Percentiles rank a stretch among this genome's conserved stretches.
phyloP scores from a whole-genome alignment of 2,888 invertebrate species.

The Drosophila neoperkinsi region DNA sequence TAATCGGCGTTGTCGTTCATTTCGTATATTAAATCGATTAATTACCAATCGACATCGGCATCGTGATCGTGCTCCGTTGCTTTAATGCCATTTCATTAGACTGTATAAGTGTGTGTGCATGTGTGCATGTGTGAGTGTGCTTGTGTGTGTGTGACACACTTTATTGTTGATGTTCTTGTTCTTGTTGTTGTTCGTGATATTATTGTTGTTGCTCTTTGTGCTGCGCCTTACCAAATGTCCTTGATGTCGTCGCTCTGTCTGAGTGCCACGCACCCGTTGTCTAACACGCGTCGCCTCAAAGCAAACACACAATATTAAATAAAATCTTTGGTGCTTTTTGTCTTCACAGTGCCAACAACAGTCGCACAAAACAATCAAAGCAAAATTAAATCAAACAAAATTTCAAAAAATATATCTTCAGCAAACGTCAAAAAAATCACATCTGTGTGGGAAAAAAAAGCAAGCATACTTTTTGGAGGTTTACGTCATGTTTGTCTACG shows the following conservation, averaged over 20 bases:
- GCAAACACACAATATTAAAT: conserved; percentile 42
- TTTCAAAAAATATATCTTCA: conserved; percentile 3
- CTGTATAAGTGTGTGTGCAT: conserved; percentile 4
- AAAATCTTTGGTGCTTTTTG: conserved; percentile 34
- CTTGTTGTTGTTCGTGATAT: conserved; percentile 22
- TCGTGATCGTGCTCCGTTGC: conserved; percentile 38
- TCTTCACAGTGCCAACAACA: conserved; percentile 15
- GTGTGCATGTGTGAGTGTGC: not conserved
- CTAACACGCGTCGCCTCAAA: conserved; percentile 30
- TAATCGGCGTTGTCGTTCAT: conserved; percentile 42
- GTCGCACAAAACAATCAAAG: conserved; percentile 10
- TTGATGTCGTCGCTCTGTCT: conserved; percentile 79
- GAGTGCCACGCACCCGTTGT: conserved; percentile 52
- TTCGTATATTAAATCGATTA: conserved; percentile 41
- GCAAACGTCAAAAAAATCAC: not conserved
- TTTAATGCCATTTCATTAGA: conserved; percentile 5
- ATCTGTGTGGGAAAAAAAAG: conserved; percentile 34
- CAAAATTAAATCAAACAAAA: conserved; percentile 11
- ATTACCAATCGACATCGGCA: conserved; percentile 41
- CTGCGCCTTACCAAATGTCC: conserved; percentile 72
- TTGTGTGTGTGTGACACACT: conserved; percentile 44
- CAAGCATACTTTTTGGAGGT: conserved; percentile 74
- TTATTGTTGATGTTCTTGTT: conserved; percentile 20
- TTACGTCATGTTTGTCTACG: conserved; percentile 76
- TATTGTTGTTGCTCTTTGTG: conserved; percentile 52